Percentiles rank a stretch among this genome's conserved stretches.
These are phyloP conservation scores for Tenthredo livida DNA, from an alignment of 2,888 invertebrate species.

Conservation along the genomic window DNA sequence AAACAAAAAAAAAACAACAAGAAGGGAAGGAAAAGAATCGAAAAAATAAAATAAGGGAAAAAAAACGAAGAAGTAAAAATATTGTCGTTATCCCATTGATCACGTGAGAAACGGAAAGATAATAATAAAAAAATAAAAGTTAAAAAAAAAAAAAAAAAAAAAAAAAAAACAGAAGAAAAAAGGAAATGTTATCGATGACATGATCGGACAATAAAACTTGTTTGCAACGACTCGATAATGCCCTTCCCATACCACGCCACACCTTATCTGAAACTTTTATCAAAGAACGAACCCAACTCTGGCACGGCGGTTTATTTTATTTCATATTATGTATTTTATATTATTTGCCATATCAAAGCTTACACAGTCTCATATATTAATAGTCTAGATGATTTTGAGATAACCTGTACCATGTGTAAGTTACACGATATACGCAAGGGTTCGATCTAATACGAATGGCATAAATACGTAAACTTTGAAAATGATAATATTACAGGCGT, in stretches of 20 bases:
- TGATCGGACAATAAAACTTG: constrained; percentile 45
- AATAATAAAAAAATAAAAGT: neutral
- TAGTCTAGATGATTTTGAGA: constrained; percentile 6
- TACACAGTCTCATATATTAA: constrained; percentile 14
- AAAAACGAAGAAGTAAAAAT: neutral
- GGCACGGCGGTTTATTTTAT: neutral
- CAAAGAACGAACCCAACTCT: constrained; percentile 12
- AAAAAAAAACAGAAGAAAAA: neutral
- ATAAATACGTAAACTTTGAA: neutral
- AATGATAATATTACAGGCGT: neutral
- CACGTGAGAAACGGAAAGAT: constrained; percentile 1
- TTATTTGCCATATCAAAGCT: constrained; percentile 38
- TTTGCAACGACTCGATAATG: constrained; percentile 45
- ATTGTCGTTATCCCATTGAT: neutral
- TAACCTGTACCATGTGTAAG: neutral
- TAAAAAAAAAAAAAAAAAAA: neutral
- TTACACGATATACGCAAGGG: neutral
- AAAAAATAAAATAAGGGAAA: neutral
- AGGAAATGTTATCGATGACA: constrained; percentile 27
- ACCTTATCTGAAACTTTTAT: constrained; percentile 24
- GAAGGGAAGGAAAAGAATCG: neutral
- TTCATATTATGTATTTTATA: neutral
- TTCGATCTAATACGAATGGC: neutral
- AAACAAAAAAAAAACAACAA: neutral
- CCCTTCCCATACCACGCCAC: constrained; percentile 22